These are phyloP conservation scores for Rhabdomys dilectus DNA, from an alignment of 2,113 vertebrate genomes.

Conservation along the genomic window DNA sequence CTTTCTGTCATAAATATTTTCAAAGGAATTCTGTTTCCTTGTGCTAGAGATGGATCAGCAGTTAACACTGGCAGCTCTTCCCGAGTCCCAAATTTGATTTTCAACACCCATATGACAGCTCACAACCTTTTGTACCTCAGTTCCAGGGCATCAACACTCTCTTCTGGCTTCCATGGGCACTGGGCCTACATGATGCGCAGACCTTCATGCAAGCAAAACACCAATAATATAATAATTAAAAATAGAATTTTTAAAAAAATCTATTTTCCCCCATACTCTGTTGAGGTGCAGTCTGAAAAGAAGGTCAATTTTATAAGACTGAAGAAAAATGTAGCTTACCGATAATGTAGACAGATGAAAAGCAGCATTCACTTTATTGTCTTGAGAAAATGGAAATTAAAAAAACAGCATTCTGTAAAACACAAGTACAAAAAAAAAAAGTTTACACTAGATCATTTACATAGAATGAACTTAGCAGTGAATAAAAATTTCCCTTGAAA, in stretches of 20 bases:
- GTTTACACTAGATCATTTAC: conserved; percentile 1
- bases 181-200: background rate
- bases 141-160: background rate
- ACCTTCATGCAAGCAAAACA: background rate
- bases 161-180: background rate
- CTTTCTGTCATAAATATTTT: background rate
- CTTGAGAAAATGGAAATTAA: conserved; percentile 21
- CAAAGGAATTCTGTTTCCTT: background rate
- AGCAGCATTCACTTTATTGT: background rate
- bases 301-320: background rate
- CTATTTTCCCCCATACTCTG: background rate
- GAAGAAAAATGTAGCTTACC: conserved; percentile 33
- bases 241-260: too few relatives aligned
- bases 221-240: background rate
- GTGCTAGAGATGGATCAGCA: background rate
- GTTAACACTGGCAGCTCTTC: background rate
- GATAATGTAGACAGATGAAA: background rate
- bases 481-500: background rate
- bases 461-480: background rate
- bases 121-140: background rate
- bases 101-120: background rate
- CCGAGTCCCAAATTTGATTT: background rate
- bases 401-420: conserved; percentile 36
- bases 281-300: background rate
- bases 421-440: background rate